Evolutionary conservation across 2,888 invertebrate species (phyloP), one percentile per base, ranked within the genome.

Genomic region (Orchesella flavescens): DNA sequence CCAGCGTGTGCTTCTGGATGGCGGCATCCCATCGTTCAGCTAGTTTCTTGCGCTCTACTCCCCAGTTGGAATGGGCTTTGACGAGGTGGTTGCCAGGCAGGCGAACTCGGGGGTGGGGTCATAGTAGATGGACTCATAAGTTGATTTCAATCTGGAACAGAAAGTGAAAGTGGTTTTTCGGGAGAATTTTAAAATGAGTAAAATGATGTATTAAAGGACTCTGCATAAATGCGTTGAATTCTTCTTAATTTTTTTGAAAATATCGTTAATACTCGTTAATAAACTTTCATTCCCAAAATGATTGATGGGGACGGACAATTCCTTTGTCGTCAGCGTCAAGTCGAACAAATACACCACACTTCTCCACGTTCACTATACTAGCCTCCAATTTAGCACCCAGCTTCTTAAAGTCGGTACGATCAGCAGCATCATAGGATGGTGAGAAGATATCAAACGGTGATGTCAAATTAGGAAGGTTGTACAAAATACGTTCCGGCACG

Each of bases 81-180:
- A 86, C 84, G 12, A 88, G 78, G 12, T 85, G 69, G 10, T 84
- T 78, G 66, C 87, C 87, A 78, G 71, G 12, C 65, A 24, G 13
- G 82, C 84, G 69, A 87, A 71, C 53, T 87, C 87, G 43, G 84
- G 84, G 13, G 86, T 83, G 5, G 85, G 85, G 4, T 86, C 78
- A 57, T 86, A 87, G 17, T 43, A 43, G 53, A 77, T 49, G 5
- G 12, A 46, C 1, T 83, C 76, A 53, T 71, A 83, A 2, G 53
- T 21, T 15, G 49, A 17, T 23, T 63, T 65, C 15, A 63, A 49
- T 1, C 85, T 85, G 44, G 9, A 73, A 63, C 19, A 34, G 59
- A 46, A 68, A 73, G 43, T 46, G 21, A 17, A 34, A n/a, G 44
- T 17, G 43, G 13, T 24, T 61, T 13, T 57, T 10, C 9, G 57